Base-by-base conservation (phyloP, 2,797 vertebrate species). In the Lagothrix lagotricha region DNA sequence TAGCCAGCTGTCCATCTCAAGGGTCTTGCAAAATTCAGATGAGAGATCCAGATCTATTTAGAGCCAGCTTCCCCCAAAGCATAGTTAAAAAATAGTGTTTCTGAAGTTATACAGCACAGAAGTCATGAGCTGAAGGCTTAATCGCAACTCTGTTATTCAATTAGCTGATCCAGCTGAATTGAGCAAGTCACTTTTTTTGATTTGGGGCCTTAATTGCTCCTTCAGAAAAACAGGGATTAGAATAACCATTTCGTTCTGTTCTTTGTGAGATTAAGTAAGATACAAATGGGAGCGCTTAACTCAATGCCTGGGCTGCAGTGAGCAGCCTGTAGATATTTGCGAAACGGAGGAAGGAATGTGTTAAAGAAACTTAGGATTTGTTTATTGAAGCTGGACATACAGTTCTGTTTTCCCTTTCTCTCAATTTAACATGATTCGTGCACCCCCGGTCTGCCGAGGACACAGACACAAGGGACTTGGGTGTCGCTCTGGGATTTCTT, bases 191-290 rank as follows among this genome's bases (percentile, higher is more conserved):
- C 70, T 91, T 86, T 30, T 20, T 64, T 83, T 70, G 46, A 93
- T 87, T 81, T 64, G 72, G 54, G 26, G 41, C 28, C 86, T 94
- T 91, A 41, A 36, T 81, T 87, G 82, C 58, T 76, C 93, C 80
- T 76, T 90, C 22, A 9, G 58, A 75, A 94, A 93, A 93, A 54
- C 5, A 3, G 9, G 67, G 70, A 33, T 44, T 12, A 79, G 61
- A 83, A 36, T 64, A 52, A 88, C 10, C 41, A 64, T 76, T 90
- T 72, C 52, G 4, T 80, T 48, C 28, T 33, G 14, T 76, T 94
- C 79, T 93, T 64, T 33, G 12, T 44, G 24, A 57, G 88, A 10
- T 64, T 26, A 26, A 52, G 44, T 46, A 3, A 6, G 15, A 11
- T n/a, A 11, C n/a, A 24, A 61, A n/a, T 39, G 46, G 33, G 33